Evolutionary conservation across 2,888 invertebrate genomes (phyloP).

Genomic region (Petrolisthes manimaculis): DNA sequence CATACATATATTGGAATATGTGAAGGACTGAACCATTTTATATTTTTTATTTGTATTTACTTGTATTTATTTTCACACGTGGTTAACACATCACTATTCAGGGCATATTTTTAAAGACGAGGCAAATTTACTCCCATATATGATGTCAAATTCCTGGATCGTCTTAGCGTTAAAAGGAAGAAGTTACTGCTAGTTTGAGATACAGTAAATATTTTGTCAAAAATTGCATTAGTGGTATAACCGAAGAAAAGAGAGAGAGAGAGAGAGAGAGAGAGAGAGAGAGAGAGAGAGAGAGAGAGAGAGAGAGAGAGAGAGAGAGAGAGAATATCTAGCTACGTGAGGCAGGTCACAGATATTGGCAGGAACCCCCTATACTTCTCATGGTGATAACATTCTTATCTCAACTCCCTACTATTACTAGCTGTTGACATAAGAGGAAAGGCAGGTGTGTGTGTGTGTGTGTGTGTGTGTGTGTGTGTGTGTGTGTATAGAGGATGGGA

Average conservation of each 20-base stretch:
- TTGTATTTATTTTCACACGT: neutral
- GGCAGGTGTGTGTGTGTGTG: constrained; percentile 17
- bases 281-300: neutral
- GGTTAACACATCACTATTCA: too few relatives aligned
- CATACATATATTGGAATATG: too few relatives aligned
- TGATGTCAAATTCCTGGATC: neutral
- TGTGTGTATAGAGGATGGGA: neutral
- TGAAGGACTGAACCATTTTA: neutral
- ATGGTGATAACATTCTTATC: too few relatives aligned
- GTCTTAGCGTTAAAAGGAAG: too few relatives aligned
- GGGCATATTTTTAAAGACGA: neutral
- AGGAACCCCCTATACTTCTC: neutral
- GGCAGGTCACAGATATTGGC: too few relatives aligned
- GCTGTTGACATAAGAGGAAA: too few relatives aligned
- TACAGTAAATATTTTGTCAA: too few relatives aligned
- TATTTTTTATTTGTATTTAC: neutral
- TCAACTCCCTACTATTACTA: too few relatives aligned
- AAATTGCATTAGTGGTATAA: too few relatives aligned
- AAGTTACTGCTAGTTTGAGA: too few relatives aligned
- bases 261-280: neutral
- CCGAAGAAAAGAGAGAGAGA: neutral
- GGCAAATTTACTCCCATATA: neutral
- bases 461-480: neutral
- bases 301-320: neutral
- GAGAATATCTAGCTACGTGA: neutral